Conservation (phyloP, 2,888 invertebrate species). For the Pyrrhia umbra region DNA sequence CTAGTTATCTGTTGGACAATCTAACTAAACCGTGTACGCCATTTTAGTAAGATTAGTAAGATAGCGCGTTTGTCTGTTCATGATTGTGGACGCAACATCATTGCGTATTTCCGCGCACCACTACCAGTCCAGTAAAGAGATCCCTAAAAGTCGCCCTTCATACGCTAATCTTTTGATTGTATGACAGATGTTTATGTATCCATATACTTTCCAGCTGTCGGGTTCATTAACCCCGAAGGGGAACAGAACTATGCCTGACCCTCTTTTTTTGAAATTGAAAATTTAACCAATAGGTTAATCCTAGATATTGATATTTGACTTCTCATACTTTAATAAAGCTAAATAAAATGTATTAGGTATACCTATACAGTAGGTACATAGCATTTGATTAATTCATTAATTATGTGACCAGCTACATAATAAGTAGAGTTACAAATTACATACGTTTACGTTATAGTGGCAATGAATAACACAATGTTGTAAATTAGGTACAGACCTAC, state of each 20-base stretch:
- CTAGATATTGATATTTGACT: background rate
- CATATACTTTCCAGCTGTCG: conserved; percentile 76
- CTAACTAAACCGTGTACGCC: background rate
- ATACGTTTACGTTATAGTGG: conserved; percentile 7
- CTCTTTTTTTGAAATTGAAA: conserved; percentile 29
- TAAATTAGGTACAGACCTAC: background rate
- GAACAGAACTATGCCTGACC: conserved; percentile 48
- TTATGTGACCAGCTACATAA: conserved; percentile 1
- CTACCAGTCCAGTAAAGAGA: conserved; percentile 1
- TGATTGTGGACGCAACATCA: background rate
- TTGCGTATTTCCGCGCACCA: background rate
- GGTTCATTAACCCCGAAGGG: conserved; percentile 76
- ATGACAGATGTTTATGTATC: conserved; percentile 57
- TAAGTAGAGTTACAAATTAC: conserved; percentile 15
- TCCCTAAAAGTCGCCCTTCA: conserved; percentile 20
- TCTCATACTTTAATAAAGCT: background rate
- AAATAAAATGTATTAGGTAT: background rate
- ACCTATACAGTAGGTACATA: background rate
- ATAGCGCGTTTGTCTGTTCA: no score
- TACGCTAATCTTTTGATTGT: conserved; percentile 34
- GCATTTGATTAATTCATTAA: conserved; percentile 29
- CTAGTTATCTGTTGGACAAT: conserved; percentile 1
- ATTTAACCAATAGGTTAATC: background rate
- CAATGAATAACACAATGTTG: conserved; percentile 27
- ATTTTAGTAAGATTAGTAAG: no score